Conservation (phyloP, 2,113 vertebrate genomes). For the Hystrix cristata region DNA sequence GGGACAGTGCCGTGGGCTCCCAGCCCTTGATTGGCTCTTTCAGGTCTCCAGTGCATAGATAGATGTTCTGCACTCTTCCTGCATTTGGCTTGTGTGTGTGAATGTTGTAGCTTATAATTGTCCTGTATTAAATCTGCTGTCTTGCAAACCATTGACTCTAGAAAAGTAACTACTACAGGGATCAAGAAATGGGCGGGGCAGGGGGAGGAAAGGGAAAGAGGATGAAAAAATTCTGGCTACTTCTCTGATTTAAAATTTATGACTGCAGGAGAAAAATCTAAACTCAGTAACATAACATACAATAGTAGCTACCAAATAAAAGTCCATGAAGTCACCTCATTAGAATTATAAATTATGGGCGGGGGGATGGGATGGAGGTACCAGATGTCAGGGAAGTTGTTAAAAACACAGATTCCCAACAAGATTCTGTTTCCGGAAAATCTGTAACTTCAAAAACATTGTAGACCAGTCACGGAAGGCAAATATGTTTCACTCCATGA, state of each 20-base stretch:
- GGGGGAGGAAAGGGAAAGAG: too few species aligned
- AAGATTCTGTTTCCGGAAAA: constrained; percentile 62
- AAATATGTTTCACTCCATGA: constrained; percentile 53
- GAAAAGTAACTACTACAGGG: too few species aligned
- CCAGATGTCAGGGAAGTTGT: background rate
- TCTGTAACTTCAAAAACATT: constrained; percentile 57
- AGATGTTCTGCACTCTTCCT: too few species aligned
- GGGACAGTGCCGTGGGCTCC: too few species aligned
- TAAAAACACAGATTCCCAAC: constrained; percentile 49
- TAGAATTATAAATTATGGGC: background rate
- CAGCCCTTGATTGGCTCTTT: too few species aligned
- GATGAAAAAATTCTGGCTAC: background rate
- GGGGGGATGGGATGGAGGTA: background rate
- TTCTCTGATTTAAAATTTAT: constrained; percentile 46
- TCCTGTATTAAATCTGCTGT: too few species aligned
- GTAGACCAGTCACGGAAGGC: constrained; percentile 20
- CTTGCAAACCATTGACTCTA: too few species aligned
- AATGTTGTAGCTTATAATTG: too few species aligned
- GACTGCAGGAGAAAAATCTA: background rate
- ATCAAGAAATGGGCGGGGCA: too few species aligned
- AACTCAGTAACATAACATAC: background rate
- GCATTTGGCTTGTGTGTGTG: too few species aligned
- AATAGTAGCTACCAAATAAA: constrained; percentile 19
- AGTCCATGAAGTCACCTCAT: constrained; percentile 31
- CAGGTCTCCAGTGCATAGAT: too few species aligned